Base-by-base conservation (phyloP, 2,888 invertebrate genomes). In the Psococerastis gibbosa region DNA sequence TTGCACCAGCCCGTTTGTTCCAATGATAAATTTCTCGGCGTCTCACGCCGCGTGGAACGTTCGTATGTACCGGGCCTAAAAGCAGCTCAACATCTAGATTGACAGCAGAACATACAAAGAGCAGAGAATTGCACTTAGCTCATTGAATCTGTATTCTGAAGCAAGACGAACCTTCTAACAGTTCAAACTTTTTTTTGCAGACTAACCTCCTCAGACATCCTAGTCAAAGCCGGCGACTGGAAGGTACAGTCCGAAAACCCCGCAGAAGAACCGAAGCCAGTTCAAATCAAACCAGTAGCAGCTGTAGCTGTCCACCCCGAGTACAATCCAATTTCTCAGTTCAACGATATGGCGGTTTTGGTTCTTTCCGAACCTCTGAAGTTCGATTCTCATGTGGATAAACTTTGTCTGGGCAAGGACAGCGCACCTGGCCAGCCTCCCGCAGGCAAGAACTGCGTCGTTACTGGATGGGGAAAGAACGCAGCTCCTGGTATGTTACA, bases 191-290 rank as follows among this genome's bases (percentile, higher is more conserved):
- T n/a, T n/a, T n/a, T n/a, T n/a, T n/a, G n/a, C n/a, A n/a, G n/a
- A n/a, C 60, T 75, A 2, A 60, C 65, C 20, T 70, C 78, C 11
- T 65, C 65, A 50, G 78, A 82, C 55, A 65, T 84, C 0, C 66
- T 78, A 0, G 71, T 84, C 51, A 83, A 84, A 56, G 77, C 77
- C 1, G 85, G 85, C 0, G 83, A 82, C 69, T 84, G 82, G 81
- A 79, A 80, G 54, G 65, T 85, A 2, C 82, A 81, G 35, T 75
- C 79, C 52, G 81, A 80, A 49, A 51, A 60, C 9, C 53, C 55
- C 43, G 52, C 58, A 45, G 79, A 78, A 43, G 83, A 84, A 52
- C 83, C 82, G 0, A 63, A 79, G 11, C 77, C 81, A 0, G 81
- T 78, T 71, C 80, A 84, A 59, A 75, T 82, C 44, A 68, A 76